Conservation (phyloP, 1,140 invertebrate genomes). For the Forficula auricularia region DNA sequence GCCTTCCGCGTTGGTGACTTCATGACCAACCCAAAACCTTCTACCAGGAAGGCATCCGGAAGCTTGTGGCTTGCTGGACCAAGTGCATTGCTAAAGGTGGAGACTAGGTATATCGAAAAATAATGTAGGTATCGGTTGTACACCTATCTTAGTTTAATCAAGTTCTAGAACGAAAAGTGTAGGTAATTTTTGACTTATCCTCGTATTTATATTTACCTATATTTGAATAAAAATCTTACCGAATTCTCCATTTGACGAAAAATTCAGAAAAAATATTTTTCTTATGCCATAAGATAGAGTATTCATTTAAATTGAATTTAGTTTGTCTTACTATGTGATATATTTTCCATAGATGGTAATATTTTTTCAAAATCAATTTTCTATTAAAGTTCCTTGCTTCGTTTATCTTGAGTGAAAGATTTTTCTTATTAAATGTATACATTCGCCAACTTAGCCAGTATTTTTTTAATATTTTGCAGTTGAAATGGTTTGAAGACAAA, state of each 20-base stretch:
- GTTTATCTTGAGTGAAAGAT: conserved; percentile 7
- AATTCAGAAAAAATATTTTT: neutral
- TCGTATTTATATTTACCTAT: too few relatives aligned
- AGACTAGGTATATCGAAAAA: too few relatives aligned
- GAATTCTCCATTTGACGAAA: neutral
- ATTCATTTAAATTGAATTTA: conserved; percentile 8
- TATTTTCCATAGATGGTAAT: conserved; percentile 9
- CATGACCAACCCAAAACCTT: too few relatives aligned
- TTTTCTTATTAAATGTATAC: conserved; percentile 2
- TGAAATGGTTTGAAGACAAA: neutral
- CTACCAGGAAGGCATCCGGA: too few relatives aligned
- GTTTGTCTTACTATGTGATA: conserved; percentile 5
- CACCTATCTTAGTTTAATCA: too few relatives aligned
- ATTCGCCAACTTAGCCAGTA: conserved; percentile 7
- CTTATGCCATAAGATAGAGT: neutral
- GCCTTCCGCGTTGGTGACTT: too few relatives aligned
- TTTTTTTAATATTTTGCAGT: conserved; percentile 9
- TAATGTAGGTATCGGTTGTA: too few relatives aligned
- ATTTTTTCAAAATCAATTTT: conserved; percentile 4
- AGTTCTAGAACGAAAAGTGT: too few relatives aligned
- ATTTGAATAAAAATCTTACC: neutral
- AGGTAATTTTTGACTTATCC: too few relatives aligned
- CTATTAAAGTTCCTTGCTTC: conserved; percentile 4
- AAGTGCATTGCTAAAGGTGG: too few relatives aligned
- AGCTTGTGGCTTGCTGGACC: too few relatives aligned